Conservation (phyloP, 2,113 vertebrate species). For the Tetrax tetrax region DNA sequence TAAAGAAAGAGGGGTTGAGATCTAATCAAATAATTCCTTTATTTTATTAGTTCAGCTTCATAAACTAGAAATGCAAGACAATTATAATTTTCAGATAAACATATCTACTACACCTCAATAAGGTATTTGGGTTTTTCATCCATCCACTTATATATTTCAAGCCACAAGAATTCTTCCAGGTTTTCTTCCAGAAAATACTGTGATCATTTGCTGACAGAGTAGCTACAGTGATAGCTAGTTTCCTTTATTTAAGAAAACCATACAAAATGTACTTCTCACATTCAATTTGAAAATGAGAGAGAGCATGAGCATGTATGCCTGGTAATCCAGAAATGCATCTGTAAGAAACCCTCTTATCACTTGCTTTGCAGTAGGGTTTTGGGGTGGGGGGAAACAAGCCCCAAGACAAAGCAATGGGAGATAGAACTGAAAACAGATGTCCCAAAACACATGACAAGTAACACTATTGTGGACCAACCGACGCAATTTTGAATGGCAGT, state of each 20-base stretch:
- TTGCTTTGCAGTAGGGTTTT: neutral
- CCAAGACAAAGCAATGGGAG: too few relatives aligned
- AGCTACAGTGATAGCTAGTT: neutral
- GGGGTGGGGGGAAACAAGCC: too few relatives aligned
- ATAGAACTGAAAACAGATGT: neutral
- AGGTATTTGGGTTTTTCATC: neutral
- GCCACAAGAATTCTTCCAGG: neutral
- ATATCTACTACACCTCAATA: neutral
- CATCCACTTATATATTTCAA: neutral
- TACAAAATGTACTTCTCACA: neutral
- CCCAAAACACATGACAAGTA: neutral
- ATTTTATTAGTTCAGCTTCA: neutral
- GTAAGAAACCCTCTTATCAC: neutral
- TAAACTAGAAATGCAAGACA: neutral
- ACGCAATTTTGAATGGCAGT: rapidly evolving
- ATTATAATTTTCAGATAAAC: neutral
- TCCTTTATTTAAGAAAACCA: neutral
- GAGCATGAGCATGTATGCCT: rapidly evolving
- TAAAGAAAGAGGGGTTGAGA: neutral
- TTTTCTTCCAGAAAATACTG: neutral
- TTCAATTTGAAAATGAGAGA: neutral
- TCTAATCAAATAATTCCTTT: neutral
- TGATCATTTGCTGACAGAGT: neutral
- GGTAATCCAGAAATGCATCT: rapidly evolving
- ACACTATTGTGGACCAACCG: rapidly evolving